phyloP scores from a whole-genome alignment of 2,797 vertebrate genomes.

The Odontamblyopus lacepedii region DNA sequence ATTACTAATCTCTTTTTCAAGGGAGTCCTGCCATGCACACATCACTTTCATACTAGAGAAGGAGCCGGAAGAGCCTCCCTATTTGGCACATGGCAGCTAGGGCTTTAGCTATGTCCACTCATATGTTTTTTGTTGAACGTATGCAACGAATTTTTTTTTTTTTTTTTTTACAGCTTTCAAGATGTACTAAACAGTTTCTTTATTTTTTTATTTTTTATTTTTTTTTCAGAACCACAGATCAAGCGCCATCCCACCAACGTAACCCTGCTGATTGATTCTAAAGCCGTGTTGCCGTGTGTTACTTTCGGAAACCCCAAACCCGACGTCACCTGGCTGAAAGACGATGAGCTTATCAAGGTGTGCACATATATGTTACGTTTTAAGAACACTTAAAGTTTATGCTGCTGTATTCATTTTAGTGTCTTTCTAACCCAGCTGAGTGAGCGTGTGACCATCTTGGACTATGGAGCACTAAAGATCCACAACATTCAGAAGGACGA shows the following conservation, averaged over 20 bases:
- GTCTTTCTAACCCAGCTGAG: constrained; percentile 75
- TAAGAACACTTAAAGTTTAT: too few species aligned
- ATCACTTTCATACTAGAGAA: too few species aligned
- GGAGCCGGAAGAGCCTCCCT: too few species aligned
- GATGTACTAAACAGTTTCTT: too few species aligned
- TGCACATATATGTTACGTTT: too few species aligned
- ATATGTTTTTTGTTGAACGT: too few species aligned
- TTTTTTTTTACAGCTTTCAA: too few species aligned
- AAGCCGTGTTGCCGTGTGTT: constrained; percentile 91
- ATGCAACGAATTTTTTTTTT: background rate
- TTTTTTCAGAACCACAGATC: constrained; percentile 90
- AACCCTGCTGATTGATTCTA: constrained; percentile 89
- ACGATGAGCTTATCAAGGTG: constrained; percentile 89
- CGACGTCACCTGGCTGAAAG: constrained; percentile 94
- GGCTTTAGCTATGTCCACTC: too few species aligned
- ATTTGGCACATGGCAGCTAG: too few species aligned
- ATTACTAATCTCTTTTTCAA: too few species aligned
- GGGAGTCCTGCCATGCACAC: too few species aligned
- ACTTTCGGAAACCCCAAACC: constrained; percentile 97
- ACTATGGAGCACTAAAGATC: constrained; percentile 93
- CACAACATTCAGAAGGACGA: constrained; percentile 93
- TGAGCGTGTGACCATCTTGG: constrained; percentile 87
- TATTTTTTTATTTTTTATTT: too few species aligned
- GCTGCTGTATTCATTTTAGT: background rate
- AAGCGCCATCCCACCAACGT: constrained; percentile 90